Percentiles rank a stretch among this genome's conserved stretches.
Evolutionary conservation across 2,113 vertebrate species (phyloP).

Genomic region (Sisor rabdophorus): DNA sequence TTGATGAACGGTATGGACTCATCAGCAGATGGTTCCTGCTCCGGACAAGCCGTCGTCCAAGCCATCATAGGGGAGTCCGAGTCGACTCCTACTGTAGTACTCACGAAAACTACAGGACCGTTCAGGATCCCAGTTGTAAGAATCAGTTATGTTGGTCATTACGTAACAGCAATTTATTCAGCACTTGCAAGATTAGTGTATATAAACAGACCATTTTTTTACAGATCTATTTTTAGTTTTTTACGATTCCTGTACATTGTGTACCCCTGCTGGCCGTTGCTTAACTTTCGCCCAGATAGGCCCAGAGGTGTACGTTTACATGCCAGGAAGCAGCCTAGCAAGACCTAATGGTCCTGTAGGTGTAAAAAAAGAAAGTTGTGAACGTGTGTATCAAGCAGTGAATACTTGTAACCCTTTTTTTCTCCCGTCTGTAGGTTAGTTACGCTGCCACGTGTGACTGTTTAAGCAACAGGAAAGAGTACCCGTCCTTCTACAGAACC

Average conservation of each 20-base stretch:
- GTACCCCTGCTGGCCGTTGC: neutral
- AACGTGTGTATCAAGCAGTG: no score
- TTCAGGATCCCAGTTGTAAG: conserved; percentile 71
- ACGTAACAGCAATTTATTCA: neutral
- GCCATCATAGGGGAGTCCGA: conserved; percentile 73
- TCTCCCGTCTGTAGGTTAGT: conserved; percentile 61
- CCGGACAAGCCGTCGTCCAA: conserved; percentile 60
- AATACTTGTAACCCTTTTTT: no score
- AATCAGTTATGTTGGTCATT: neutral
- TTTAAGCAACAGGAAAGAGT: conserved; percentile 62
- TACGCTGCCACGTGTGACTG: conserved; percentile 70
- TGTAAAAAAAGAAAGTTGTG: no score
- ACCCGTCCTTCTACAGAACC: conserved; percentile 68
- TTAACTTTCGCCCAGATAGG: neutral
- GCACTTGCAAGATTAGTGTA: neutral
- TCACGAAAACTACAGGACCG: conserved; percentile 65
- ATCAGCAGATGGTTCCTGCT: conserved; percentile 49
- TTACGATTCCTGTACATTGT: neutral
- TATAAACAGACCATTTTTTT: neutral
- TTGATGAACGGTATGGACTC: conserved; percentile 61
- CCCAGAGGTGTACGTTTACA: no score
- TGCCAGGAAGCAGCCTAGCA: no score
- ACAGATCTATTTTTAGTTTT: neutral
- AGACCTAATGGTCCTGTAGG: no score
- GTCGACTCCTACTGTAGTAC: conserved; percentile 68